Evolutionary conservation across 1,140 invertebrate species (phyloP).

Genomic region (Zelostemma sp.): DNA sequence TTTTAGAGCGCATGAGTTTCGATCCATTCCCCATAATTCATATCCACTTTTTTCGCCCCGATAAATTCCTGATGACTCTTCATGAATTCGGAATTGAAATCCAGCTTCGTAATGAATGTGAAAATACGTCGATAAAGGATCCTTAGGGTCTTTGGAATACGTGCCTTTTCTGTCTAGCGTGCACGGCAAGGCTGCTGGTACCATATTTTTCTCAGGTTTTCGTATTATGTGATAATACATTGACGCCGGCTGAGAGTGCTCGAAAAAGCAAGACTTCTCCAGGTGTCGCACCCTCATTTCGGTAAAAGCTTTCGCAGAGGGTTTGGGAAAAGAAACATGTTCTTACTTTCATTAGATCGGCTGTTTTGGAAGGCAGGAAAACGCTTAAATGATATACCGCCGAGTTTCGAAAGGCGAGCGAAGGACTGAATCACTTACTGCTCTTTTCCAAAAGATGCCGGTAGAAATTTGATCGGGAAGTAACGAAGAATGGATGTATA

Average conservation of each 20-base stretch:
- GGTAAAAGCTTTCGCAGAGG: conserved; percentile 5
- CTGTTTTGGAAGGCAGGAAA: neutral
- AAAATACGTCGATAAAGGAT: conserved; percentile 3
- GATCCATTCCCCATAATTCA: too few relatives aligned
- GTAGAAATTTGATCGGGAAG: neutral
- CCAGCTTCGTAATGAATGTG: neutral
- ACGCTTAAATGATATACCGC: neutral
- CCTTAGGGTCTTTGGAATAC: neutral
- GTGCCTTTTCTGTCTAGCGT: neutral
- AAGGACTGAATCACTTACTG: neutral
- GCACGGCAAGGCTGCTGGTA: neutral
- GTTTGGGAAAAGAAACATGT: neutral
- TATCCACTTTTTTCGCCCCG: too few relatives aligned
- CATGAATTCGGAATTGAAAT: too few relatives aligned
- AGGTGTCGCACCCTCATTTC: conserved; percentile 7
- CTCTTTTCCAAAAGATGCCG: neutral
- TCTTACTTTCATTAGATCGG: neutral
- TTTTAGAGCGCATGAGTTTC: too few relatives aligned
- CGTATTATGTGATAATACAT: conserved; percentile 1
- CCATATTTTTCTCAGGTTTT: neutral
- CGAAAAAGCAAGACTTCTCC: conserved; percentile 7
- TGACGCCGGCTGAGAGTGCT: conserved; percentile 1
- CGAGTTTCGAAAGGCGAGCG: neutral
- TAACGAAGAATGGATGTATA: neutral
- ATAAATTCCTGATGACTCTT: too few relatives aligned